Conservation (phyloP, 2,113 vertebrate genomes). For the Chaenogobius annularis region DNA sequence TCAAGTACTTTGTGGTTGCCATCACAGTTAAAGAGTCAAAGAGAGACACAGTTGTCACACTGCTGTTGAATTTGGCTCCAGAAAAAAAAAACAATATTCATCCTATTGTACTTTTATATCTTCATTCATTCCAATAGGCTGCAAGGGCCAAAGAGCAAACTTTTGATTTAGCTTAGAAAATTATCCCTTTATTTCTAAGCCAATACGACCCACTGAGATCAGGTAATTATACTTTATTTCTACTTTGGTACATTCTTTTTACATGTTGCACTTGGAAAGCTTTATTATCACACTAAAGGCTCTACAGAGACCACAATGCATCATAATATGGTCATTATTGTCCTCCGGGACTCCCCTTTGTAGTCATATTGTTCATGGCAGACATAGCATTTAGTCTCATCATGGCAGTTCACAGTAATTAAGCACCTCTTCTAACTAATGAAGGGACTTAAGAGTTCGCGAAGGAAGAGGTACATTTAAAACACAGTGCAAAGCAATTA, state of each 20-base stretch:
- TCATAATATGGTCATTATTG: neutral
- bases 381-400: slow-evolving; percentile 15
- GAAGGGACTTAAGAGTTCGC: slow-evolving; percentile 8
- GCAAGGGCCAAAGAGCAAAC: neutral
- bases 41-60: neutral
- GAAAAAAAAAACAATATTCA: neutral
- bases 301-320: neutral
- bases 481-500: slow-evolving; percentile 29
- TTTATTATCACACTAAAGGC: neutral
- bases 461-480: slow-evolving; percentile 31
- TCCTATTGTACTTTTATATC: neutral
- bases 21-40: neutral
- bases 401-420: slow-evolving; percentile 32
- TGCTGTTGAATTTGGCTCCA: neutral
- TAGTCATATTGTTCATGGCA: slow-evolving; percentile 12
- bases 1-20: neutral
- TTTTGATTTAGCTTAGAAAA: neutral
- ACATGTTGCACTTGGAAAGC: neutral
- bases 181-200: neutral
- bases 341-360: neutral
- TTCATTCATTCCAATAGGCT: neutral
- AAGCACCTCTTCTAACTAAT: slow-evolving; percentile 26
- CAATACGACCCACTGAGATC: neutral
- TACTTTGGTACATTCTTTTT: neutral
- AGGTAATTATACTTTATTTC: neutral